phyloP scores from a whole-genome alignment of 64 coral and sea anemone species.

The Montipora foliosa region DNA sequence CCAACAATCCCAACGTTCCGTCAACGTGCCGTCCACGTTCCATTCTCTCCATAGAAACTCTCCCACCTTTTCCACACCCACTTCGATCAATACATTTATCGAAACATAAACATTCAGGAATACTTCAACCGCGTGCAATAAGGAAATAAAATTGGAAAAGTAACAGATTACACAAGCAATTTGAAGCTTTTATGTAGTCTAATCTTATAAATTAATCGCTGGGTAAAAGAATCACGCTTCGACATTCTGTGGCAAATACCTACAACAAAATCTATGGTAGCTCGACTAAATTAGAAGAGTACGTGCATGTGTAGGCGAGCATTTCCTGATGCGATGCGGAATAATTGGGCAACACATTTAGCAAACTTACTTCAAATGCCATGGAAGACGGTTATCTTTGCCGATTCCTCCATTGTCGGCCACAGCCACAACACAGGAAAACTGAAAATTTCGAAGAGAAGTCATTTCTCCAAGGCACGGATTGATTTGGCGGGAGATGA shows the following conservation, averaged over 20 bases:
- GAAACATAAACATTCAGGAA: no score
- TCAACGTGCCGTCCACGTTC: no score
- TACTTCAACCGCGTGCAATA: no score
- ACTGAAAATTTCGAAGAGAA: neutral
- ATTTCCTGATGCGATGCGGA: no score
- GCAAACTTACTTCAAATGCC: constrained; percentile 68
- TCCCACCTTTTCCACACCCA: neutral
- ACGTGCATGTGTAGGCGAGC: no score
- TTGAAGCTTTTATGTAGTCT: no score
- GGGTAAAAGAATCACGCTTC: neutral
- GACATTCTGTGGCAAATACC: neutral
- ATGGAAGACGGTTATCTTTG: constrained; percentile 65
- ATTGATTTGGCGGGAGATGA: constrained; percentile 29
- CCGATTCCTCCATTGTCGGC: constrained; percentile 72
- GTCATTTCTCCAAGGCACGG: constrained; percentile 24
- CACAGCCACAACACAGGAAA: constrained; percentile 83
- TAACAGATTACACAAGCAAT: no score
- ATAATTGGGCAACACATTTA: neutral
- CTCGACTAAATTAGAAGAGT: neutral
- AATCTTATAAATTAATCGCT: neutral
- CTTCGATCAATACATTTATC: neutral
- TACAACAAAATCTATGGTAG: no score
- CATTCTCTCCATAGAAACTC: no score
- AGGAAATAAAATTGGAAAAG: no score
- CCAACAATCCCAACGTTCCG: no score